Evolutionary conservation across 2,888 invertebrate genomes (phyloP).

Genomic region (Schizaphis graminum): DNA sequence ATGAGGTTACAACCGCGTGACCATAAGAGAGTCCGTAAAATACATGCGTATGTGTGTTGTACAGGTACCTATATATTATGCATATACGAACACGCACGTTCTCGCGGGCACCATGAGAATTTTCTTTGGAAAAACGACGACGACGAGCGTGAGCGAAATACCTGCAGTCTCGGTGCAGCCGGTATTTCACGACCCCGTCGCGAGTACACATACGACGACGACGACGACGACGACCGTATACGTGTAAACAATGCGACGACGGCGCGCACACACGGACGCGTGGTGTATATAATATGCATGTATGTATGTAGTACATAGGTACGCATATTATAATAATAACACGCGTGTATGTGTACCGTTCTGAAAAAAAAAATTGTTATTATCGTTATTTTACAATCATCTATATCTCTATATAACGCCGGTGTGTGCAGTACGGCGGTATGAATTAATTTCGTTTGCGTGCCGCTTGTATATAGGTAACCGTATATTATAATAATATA

Average conservation of each 20-base stretch:
- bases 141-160: neutral
- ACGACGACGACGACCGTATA: neutral
- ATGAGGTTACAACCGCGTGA: neutral
- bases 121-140: neutral
- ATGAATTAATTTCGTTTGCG: slow-evolving; percentile 14
- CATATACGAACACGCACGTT: neutral
- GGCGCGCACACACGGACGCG: neutral
- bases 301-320: too few relatives aligned
- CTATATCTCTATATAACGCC: neutral
- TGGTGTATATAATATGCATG: neutral
- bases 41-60: neutral
- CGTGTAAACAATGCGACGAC: slow-evolving; percentile 36
- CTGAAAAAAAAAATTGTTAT: neutral
- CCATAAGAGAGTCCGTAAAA: neutral
- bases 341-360: neutral
- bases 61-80: too few relatives aligned
- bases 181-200: slow-evolving; percentile 33
- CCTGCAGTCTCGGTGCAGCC: neutral
- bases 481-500: neutral
- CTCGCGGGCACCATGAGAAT: slow-evolving; percentile 1
- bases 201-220: neutral
- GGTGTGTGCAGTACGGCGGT: neutral
- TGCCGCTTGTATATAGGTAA: neutral
- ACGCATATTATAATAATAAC: neutral
- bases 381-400: neutral